These are phyloP conservation scores for Diabrotica undecimpunctata DNA, from an alignment of 1,140 invertebrate species.

Conservation along the genomic window DNA sequence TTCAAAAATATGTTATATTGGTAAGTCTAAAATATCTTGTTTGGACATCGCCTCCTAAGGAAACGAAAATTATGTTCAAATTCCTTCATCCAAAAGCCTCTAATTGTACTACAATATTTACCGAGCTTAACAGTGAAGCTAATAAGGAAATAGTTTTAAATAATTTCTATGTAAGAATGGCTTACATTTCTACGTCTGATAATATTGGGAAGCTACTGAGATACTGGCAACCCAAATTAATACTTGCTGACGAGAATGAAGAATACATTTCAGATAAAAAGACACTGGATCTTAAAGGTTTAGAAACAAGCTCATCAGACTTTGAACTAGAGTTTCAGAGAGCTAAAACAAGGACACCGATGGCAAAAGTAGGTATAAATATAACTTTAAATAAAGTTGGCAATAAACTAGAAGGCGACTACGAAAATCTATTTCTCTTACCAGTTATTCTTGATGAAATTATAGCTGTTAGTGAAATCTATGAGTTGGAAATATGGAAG, in stretches of 20 bases:
- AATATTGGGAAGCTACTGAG: slow-evolving; percentile 47
- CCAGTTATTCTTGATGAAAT: slow-evolving; percentile 50
- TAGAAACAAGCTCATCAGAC: neutral
- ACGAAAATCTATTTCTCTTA: slow-evolving; percentile 43
- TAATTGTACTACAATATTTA: slow-evolving; percentile 31
- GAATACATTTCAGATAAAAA: slow-evolving; percentile 26
- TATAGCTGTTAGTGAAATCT: slow-evolving; percentile 51
- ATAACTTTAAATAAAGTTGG: slow-evolving; percentile 38
- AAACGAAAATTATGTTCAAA: slow-evolving; percentile 29
- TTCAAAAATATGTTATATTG: slow-evolving; percentile 23
- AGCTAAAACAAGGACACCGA: slow-evolving; percentile 12
- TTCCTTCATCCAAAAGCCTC: slow-evolving; percentile 51
- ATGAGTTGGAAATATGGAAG: slow-evolving; percentile 55
- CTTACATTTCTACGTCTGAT: slow-evolving; percentile 48
- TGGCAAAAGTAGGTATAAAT: slow-evolving; percentile 23
- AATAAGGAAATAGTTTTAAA: slow-evolving; percentile 44
- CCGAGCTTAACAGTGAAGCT: slow-evolving; percentile 19
- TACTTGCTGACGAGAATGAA: slow-evolving; percentile 43
- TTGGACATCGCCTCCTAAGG: slow-evolving; percentile 21
- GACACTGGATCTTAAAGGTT: slow-evolving; percentile 15
- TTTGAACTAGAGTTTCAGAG: slow-evolving; percentile 7
- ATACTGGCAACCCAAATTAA: slow-evolving; percentile 47
- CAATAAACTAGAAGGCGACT: slow-evolving; percentile 18
- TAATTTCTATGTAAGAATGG: slow-evolving; percentile 48
- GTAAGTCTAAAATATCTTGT: slow-evolving; percentile 23